phyloP scores from a whole-genome alignment of 2,888 invertebrate species.

The Eupithecia tripunctaria region DNA sequence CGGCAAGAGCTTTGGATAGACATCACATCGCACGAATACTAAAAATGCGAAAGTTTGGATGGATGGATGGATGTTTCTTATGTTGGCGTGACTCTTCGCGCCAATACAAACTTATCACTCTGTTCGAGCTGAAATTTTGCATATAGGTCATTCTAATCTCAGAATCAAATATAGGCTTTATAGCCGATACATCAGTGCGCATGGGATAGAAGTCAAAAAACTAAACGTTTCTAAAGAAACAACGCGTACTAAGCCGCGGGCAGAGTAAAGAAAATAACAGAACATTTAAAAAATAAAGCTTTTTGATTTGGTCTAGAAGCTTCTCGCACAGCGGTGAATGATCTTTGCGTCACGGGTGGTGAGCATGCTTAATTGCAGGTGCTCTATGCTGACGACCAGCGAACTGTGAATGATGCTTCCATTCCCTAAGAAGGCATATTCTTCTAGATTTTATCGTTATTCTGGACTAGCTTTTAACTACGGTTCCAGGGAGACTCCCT shows the following conservation, averaged over 20 bases:
- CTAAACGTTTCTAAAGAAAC: too few species aligned
- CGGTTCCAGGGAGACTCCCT: too few species aligned
- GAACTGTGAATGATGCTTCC: conserved; percentile 17
- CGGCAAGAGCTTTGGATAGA: not conserved
- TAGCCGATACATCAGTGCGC: too few species aligned
- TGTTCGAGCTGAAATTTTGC: too few species aligned
- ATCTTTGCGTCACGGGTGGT: conserved; percentile 12
- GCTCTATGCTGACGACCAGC: conserved; percentile 17
- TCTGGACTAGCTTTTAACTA: not conserved
- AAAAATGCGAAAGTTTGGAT: too few species aligned
- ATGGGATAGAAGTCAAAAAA: too few species aligned
- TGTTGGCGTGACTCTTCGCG: too few species aligned
- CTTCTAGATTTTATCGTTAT: not conserved
- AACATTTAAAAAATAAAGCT: not conserved
- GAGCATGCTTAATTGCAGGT: conserved; percentile 4
- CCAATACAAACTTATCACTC: too few species aligned
- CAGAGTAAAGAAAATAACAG: not conserved
- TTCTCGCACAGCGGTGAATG: conserved; percentile 16
- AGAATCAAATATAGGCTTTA: too few species aligned
- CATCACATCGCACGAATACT: too few species aligned
- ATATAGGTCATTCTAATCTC: not conserved
- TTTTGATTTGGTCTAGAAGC: conserved; percentile 7
- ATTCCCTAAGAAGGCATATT: not conserved
- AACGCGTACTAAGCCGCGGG: too few species aligned
- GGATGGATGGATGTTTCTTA: too few species aligned